Evolutionary conservation across 2,113 vertebrate species (phyloP), one percentile per base, ranked within the genome.

Genomic region (Bostrychus sinensis): DNA sequence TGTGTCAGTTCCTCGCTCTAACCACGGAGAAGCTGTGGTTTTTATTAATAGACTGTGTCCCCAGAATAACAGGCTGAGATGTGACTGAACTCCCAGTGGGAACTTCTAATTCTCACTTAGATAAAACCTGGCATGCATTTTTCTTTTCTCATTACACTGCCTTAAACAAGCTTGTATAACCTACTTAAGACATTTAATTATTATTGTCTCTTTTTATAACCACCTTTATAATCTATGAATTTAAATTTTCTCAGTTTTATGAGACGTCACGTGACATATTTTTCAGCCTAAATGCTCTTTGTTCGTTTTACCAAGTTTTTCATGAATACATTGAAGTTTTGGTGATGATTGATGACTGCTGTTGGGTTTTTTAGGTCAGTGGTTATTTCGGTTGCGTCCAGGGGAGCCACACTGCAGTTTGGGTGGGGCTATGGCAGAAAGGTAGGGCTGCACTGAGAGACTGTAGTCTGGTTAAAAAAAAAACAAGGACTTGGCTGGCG

Each of bases 341-440:
- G 25, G 48, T 58, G 38, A 26, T 28, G 37, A 62, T 74, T 45
- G 56, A 8, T 12, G 22, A 72, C 46, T 43, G 62, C 45, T 39
- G 46, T 56, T 51, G 36, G 39, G 26, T 58, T 83, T 82, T 75
- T 75, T 77, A 62, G 84, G 81, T 84, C 83, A 69, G 50, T 48
- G 81, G 73, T 72, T 84, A 75, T 81, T 86, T 83, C 43, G 68
- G 72, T 80, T 62, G 32, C 62, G 71, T 77, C 66, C 46, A 60
- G 80, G 77, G 85, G 83, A 84, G 80, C 70, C 75, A 70, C 85
- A 90, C 84, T 92, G 90, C 91, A 85, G 89, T 81, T 87, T 83
- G 86, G 87, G 80, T 82, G 88, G 88, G 78, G 75, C 71, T 54
- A 45, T 55, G 32, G 43, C 68, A 55, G 19, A 82, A 72, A 75